These are phyloP conservation scores for Momotus momota DNA, from an alignment of 2,797 vertebrate species.

Conservation along the genomic window DNA sequence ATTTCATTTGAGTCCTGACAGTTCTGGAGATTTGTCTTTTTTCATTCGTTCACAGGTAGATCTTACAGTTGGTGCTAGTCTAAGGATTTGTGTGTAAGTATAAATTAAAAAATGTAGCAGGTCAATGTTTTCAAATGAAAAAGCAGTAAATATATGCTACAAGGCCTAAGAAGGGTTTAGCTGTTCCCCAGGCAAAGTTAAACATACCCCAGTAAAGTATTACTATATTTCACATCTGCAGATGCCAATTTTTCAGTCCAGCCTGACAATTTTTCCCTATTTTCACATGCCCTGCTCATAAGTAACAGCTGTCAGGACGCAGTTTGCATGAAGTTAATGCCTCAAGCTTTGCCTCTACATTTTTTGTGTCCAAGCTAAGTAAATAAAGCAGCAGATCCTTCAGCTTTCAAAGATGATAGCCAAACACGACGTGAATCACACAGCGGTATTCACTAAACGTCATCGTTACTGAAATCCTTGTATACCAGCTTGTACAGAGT, in stretches of 20 bases:
- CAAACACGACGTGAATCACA: background rate
- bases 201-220: background rate
- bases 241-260: background rate
- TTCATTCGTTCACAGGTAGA: fast-evolving
- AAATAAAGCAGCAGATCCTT: slow-evolving; percentile 3
- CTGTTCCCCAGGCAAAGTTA: background rate
- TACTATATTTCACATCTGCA: background rate
- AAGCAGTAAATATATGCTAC: background rate
- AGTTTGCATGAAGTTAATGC: background rate
- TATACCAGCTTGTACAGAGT: background rate
- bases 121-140: background rate
- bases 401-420: background rate
- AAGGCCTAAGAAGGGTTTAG: background rate
- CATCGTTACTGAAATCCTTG: background rate
- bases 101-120: background rate
- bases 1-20: background rate
- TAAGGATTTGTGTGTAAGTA: background rate
- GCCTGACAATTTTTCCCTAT: background rate
- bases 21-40: background rate
- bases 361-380: background rate
- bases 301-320: background rate
- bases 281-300: background rate
- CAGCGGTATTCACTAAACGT: background rate
- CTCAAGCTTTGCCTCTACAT: background rate
- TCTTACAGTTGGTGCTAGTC: background rate